A percentile compares a stretch with the other conserved stretches of the same genome.
These are phyloP conservation scores for Pachypanchax playfairii DNA, from an alignment of 2,113 vertebrate genomes.

Conservation along the genomic window DNA sequence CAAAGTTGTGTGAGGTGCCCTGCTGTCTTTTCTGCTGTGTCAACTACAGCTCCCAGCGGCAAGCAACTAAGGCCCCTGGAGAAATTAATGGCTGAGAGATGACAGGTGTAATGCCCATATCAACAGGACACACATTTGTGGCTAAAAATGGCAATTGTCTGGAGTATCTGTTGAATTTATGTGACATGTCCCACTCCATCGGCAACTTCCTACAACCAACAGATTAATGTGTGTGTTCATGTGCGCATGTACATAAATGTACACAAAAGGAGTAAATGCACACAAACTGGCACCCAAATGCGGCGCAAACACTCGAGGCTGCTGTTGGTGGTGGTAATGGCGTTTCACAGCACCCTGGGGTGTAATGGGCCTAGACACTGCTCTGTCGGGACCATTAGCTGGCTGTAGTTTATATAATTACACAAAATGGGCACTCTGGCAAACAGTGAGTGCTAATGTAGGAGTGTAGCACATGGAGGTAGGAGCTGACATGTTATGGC, in stretches of 20 bases:
- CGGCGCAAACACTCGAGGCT: slow-evolving; percentile 36
- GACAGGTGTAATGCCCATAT: slow-evolving; percentile 40
- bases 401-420: slow-evolving; percentile 75
- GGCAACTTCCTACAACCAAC: slow-evolving; percentile 35
- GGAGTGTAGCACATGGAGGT: slow-evolving; percentile 44
- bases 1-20: slow-evolving; percentile 33
- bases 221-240: too few species aligned
- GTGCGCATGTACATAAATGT: slow-evolving; percentile 41
- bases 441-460: slow-evolving; percentile 71
- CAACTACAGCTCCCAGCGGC: slow-evolving; percentile 40
- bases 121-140: slow-evolving; percentile 7
- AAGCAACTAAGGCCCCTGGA: slow-evolving; percentile 32
- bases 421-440: slow-evolving; percentile 75
- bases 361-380: slow-evolving; percentile 69
- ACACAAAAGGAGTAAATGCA: background rate
- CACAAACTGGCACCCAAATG: slow-evolving; percentile 27
- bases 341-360: slow-evolving; percentile 69
- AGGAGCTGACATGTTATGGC: slow-evolving; percentile 37
- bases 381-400: slow-evolving; percentile 73
- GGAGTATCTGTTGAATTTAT: slow-evolving; percentile 26
- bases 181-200: slow-evolving; percentile 42
- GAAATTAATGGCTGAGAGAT: slow-evolving; percentile 52
- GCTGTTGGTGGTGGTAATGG: slow-evolving; percentile 65
- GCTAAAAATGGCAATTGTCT: slow-evolving; percentile 32
- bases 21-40: slow-evolving; percentile 29